phyloP scores from a whole-genome alignment of 1,140 invertebrate genomes.

The Lutraria rhynchaena region DNA sequence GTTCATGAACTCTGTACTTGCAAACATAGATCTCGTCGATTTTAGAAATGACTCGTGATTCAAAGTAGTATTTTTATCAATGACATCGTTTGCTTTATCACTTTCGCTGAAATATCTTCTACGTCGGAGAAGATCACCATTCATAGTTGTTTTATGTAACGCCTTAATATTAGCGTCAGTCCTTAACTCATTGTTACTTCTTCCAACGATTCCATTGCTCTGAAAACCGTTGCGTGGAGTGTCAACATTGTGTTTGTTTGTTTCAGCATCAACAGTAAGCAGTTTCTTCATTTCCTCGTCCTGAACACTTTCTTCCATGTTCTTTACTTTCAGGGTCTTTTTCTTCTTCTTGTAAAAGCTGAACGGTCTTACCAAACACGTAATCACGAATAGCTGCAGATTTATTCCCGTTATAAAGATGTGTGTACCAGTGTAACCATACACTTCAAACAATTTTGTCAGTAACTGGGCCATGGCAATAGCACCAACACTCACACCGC shows the following conservation, averaged over 20 bases:
- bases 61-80: background rate
- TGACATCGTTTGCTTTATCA: background rate
- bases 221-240: background rate
- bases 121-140: background rate
- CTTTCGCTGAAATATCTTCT: slow-evolving; percentile 37
- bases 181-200: background rate
- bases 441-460: slow-evolving; percentile 38
- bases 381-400: slow-evolving; percentile 30
- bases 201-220: background rate
- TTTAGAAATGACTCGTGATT: slow-evolving; percentile 14
- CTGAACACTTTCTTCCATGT: no score
- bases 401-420: slow-evolving; percentile 35
- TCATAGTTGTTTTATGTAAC: no score
- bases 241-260: no score
- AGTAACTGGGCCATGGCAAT: slow-evolving; percentile 32
- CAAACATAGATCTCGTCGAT: slow-evolving; percentile 7
- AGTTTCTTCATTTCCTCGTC: no score
- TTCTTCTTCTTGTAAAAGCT: slow-evolving; percentile 27
- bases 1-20: slow-evolving; percentile 31
- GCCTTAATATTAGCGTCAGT: no score
- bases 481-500: slow-evolving; percentile 29
- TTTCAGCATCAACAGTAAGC: no score
- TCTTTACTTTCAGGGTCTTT: no score
- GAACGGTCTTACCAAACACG: slow-evolving; percentile 20
- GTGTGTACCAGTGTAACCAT: slow-evolving; percentile 45